Percentiles rank a stretch among this genome's conserved stretches.
Evolutionary conservation across 2,888 invertebrate genomes (phyloP).

Genomic region (Andrena flavipes): DNA sequence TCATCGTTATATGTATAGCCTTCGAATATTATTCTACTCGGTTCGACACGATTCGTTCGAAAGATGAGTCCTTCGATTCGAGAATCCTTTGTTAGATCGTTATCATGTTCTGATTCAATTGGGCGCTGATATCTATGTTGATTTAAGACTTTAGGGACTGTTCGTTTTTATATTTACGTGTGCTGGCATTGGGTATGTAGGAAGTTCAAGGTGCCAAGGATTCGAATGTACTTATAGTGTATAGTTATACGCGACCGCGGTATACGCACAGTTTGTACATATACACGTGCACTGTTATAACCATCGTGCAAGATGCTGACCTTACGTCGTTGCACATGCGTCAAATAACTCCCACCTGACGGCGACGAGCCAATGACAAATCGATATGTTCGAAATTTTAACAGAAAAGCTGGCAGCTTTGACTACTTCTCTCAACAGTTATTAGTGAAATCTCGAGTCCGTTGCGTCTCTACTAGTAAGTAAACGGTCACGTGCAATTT

Average conservation of each 20-base stretch:
- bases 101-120: neutral
- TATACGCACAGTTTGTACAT: neutral
- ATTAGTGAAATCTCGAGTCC: constrained; percentile 32
- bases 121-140: neutral
- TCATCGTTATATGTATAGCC: no score
- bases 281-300: neutral
- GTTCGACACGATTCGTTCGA: neutral
- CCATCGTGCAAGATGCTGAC: constrained; percentile 37
- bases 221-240: neutral
- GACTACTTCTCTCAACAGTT: constrained; percentile 45
- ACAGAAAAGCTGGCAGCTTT: constrained; percentile 46
- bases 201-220: constrained; percentile 42
- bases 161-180: neutral
- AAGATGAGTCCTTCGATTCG: neutral
- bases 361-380: constrained; percentile 55
- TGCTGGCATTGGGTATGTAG: neutral
- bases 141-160: no score
- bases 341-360: constrained; percentile 48
- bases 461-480: constrained; percentile 31
- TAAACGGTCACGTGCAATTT: constrained; percentile 17
- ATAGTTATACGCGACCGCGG: neutral
- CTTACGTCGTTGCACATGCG: constrained; percentile 55
- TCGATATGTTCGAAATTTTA: constrained; percentile 69
- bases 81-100: neutral
- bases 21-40: neutral